These are phyloP conservation scores for Trinectes maculatus DNA, from an alignment of 2,113 vertebrate species.

Conservation along the genomic window DNA sequence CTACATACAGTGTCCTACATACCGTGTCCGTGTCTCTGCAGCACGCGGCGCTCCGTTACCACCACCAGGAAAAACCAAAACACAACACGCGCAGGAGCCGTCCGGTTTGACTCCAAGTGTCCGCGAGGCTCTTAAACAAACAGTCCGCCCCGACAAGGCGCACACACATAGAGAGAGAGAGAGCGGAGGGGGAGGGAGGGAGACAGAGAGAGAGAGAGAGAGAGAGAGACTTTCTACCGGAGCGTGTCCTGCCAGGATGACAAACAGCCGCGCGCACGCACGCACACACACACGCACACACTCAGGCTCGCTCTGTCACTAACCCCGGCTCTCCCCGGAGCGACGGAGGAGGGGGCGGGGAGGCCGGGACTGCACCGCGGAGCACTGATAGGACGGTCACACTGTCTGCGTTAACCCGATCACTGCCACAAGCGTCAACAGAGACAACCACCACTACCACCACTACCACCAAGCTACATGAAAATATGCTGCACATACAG, in stretches of 20 bases:
- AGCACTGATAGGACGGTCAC: constrained; percentile 65
- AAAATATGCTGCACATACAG: too few relatives aligned
- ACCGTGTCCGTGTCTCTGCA: constrained; percentile 53
- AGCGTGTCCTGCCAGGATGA: constrained; percentile 62
- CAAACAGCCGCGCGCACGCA: constrained; percentile 37
- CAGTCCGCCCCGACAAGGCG: background rate
- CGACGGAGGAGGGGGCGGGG: constrained; percentile 56
- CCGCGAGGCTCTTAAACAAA: constrained; percentile 20
- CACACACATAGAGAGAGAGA: too few relatives aligned
- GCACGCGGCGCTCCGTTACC: constrained; percentile 38
- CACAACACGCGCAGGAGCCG: background rate
- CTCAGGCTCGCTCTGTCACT: background rate
- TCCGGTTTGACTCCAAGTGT: background rate
- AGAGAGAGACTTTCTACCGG: constrained; percentile 32
- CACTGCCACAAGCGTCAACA: constrained; percentile 36
- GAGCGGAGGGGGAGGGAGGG: background rate
- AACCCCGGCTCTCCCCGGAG: background rate
- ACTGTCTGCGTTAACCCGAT: constrained; percentile 68
- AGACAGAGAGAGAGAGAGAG: constrained; percentile 9
- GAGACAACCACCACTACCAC: background rate
- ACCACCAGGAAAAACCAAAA: background rate
- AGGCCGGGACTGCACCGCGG: constrained; percentile 52
- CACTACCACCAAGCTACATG: too few relatives aligned
- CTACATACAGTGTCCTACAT: constrained; percentile 8
- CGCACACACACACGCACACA: constrained; percentile 11